Base-by-base conservation (phyloP, 2,113 vertebrate species). In the Misgurnus mizolepis region DNA sequence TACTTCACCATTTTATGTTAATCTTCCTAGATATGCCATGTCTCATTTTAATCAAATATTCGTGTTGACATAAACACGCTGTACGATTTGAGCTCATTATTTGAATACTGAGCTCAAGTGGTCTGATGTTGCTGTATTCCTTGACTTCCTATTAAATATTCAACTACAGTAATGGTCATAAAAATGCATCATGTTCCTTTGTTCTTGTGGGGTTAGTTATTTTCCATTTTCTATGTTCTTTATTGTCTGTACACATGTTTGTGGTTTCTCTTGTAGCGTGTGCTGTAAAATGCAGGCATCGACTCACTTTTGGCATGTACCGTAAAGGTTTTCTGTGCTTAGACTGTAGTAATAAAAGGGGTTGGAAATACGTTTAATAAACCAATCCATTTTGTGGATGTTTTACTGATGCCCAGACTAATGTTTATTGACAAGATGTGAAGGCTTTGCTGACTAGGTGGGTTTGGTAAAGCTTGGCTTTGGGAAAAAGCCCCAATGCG, bases 401-500 rank as follows among this genome's bases (percentile, higher is more conserved):
- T 75, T 84, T 85, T 74, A 84, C 84, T 83, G 85, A 82, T 86
- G 73, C 62, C 55, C 76, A 47, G 64, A 47, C 65, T 94, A 95
- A 91, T 94, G 93, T 91, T 89, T 95, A 95, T 95, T 93, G 93
- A 95, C 93, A 94, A 88, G 90, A 91, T 91, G 84, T 88, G 87
- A 91, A 84, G 87, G 86, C 90, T 89, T 85, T 94, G 94, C 93
- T 96, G 95, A 95, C 91, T 88, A 87, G 91, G 91, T 90, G 92
- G 82, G 93, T 95, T 83, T 58, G 87, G 90, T 93, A 91, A 93
- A 90, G 90, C 92, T 93, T 91, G 91, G 78, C 90, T 91, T 76
- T 85, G 88, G 88, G 47, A 82, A 91, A 92, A 91, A 88, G 90
- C 89, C 89, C 92, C 90, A 92, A 90, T 90, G 89, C 91, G 91